Percentiles rank a stretch among this genome's conserved stretches.
Evolutionary conservation across 2,113 vertebrate species (phyloP).

Genomic region (Lepus europaeus): DNA sequence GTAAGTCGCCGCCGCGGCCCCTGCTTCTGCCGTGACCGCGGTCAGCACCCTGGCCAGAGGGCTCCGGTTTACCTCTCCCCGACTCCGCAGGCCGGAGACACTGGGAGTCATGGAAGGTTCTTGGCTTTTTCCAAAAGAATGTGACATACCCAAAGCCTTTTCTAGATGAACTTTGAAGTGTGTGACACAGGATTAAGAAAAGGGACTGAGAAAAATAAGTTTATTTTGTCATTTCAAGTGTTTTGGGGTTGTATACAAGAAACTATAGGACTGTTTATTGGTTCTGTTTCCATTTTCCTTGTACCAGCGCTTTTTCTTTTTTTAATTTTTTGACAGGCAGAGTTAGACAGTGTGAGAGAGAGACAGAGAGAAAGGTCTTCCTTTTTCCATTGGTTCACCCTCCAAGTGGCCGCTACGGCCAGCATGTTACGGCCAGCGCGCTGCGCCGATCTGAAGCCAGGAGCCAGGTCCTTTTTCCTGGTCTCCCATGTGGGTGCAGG

Average conservation of each 20-base stretch:
- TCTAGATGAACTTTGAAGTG: not conserved
- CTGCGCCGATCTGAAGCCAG: no score
- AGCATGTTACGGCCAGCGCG: no score
- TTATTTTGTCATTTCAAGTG: not conserved
- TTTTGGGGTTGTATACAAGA: not conserved
- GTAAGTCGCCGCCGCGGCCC: conserved; percentile 88
- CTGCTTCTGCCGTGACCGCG: not conserved
- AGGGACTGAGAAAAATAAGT: not conserved
- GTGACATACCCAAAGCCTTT: not conserved
- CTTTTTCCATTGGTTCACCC: no score
- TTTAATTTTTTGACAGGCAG: no score
- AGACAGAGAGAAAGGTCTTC: no score
- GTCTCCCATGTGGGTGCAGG: no score
- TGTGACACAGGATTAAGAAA: not conserved
- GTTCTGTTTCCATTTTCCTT: not conserved
- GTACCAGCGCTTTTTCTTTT: no score
- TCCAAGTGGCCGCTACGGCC: no score
- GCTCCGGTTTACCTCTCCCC: rapidly evolving
- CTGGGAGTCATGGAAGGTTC: not conserved
- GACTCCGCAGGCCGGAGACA: not conserved
- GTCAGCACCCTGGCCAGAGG: not conserved
- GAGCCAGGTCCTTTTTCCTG: no score
- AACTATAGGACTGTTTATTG: not conserved
- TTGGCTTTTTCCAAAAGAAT: conserved; percentile 1
- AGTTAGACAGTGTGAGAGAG: no score